A percentile compares a stretch with the other conserved stretches of the same genome.
These are phyloP conservation scores for Carassius gibelio DNA, from an alignment of 2,113 vertebrate species.

Conservation along the genomic window DNA sequence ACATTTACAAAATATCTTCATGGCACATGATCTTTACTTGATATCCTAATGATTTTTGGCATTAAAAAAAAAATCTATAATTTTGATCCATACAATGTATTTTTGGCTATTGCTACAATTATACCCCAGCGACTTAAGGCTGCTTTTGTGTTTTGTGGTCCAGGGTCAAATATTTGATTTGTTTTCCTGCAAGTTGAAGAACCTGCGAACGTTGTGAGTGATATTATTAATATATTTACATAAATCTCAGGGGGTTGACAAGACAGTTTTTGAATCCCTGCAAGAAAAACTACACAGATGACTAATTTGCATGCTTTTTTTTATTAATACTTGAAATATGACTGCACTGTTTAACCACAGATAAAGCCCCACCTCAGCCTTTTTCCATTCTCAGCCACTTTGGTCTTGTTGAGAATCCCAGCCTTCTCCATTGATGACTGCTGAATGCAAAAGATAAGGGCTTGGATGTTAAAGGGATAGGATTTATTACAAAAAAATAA, in stretches of 20 bases:
- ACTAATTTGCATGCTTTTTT: not conserved
- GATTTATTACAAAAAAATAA: not conserved
- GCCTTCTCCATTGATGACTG: constrained; percentile 86
- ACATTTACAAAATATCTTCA: no score
- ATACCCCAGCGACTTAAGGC: no score
- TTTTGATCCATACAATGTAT: no score
- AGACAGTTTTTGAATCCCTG: not conserved
- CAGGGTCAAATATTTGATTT: not conserved
- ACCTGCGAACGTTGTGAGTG: not conserved
- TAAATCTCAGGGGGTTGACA: not conserved
- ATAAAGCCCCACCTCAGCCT: constrained; percentile 74
- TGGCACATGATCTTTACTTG: no score
- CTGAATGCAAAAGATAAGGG: constrained; percentile 15
- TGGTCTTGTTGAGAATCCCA: constrained; percentile 88
- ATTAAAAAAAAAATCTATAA: no score
- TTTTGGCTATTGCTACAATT: no score
- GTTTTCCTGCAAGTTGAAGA: not conserved
- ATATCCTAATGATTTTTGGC: no score
- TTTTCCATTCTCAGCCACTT: constrained; percentile 84
- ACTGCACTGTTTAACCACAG: not conserved
- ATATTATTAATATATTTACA: not conserved
- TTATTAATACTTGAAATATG: not conserved
- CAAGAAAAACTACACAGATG: not conserved
- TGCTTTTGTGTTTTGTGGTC: no score
- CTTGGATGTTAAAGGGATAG: constrained; percentile 13